Evolutionary conservation across 2,113 vertebrate genomes (phyloP).

Genomic region (Brachyhypopomus gauderio): DNA sequence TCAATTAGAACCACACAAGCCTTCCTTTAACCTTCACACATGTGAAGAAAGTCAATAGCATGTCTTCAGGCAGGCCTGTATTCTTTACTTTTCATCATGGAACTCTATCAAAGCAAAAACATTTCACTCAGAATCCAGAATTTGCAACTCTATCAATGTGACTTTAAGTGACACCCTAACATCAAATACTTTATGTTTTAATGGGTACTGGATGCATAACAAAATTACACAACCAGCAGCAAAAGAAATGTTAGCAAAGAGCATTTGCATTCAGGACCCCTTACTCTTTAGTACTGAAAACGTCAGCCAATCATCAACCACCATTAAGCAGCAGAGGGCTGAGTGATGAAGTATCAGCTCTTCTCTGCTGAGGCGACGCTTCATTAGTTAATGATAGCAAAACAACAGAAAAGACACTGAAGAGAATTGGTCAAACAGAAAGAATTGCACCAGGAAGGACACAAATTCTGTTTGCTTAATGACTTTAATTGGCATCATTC

Average conservation of each 20-base stretch:
- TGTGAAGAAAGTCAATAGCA: slow-evolving; percentile 9
- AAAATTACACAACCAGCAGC: background rate
- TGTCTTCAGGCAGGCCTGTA: slow-evolving; percentile 11
- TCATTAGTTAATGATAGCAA: slow-evolving; percentile 27
- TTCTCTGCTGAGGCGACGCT: background rate
- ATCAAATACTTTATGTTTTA: background rate
- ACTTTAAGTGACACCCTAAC: background rate
- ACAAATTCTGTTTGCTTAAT: slow-evolving; percentile 6
- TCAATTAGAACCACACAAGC: slow-evolving; percentile 8
- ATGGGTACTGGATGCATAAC: background rate
- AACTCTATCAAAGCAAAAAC: slow-evolving; percentile 4
- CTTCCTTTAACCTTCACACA: background rate
- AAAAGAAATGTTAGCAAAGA: background rate
- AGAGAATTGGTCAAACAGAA: slow-evolving; percentile 4
- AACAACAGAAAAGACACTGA: slow-evolving; percentile 16
- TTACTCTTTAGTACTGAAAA: background rate
- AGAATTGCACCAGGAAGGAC: slow-evolving; percentile 8
- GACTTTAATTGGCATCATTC: background rate
- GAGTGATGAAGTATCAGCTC: background rate
- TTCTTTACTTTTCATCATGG: background rate
- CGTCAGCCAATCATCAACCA: background rate
- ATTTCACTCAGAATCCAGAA: background rate
- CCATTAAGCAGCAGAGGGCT: background rate
- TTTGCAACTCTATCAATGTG: background rate
- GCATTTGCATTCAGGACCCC: background rate